A percentile compares a stretch with the other conserved stretches of the same genome.
These are phyloP conservation scores for Ferdinandea cuprea DNA, from an alignment of 2,888 invertebrate genomes.

Conservation along the genomic window DNA sequence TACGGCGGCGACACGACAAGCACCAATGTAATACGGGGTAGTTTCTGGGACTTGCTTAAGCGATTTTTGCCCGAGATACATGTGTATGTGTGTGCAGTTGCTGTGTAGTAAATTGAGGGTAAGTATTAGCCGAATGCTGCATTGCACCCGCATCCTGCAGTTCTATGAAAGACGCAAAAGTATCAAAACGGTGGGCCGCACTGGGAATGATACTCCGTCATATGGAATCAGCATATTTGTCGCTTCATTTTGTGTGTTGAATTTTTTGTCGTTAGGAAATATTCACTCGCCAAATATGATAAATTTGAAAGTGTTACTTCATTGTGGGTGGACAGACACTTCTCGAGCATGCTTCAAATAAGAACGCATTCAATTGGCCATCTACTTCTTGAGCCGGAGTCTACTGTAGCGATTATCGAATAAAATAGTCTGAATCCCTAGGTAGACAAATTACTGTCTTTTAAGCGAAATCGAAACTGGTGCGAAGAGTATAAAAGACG, in stretches of 20 bases:
- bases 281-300: slow-evolving; percentile 18
- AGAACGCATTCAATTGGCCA: too few relatives aligned
- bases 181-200: slow-evolving; percentile 19
- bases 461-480: too few relatives aligned
- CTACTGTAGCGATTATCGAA: too few relatives aligned
- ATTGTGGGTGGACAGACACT: slow-evolving; percentile 23
- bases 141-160: slow-evolving; percentile 72
- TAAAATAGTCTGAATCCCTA: too few relatives aligned
- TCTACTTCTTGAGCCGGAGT: too few relatives aligned
- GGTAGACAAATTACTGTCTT: too few relatives aligned
- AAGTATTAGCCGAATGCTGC: slow-evolving; percentile 52
- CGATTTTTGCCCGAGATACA: slow-evolving; percentile 61
- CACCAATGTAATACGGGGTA: background rate
- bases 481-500: too few relatives aligned
- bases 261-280: slow-evolving; percentile 11
- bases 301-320: slow-evolving; percentile 27
- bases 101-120: slow-evolving; percentile 16
- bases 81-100: slow-evolving; percentile 52
- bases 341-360: background rate
- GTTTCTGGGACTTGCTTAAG: slow-evolving; percentile 59
- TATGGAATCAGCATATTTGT: slow-evolving; percentile 70
- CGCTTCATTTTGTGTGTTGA: slow-evolving; percentile 61
- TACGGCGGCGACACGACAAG: slow-evolving; percentile 21
- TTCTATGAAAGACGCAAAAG: slow-evolving; percentile 20
- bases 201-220: slow-evolving; percentile 53